Evolutionary conservation across 2,888 invertebrate species (phyloP), one percentile per base, ranked within the genome.

Genomic region (Athetis lepigone): DNA sequence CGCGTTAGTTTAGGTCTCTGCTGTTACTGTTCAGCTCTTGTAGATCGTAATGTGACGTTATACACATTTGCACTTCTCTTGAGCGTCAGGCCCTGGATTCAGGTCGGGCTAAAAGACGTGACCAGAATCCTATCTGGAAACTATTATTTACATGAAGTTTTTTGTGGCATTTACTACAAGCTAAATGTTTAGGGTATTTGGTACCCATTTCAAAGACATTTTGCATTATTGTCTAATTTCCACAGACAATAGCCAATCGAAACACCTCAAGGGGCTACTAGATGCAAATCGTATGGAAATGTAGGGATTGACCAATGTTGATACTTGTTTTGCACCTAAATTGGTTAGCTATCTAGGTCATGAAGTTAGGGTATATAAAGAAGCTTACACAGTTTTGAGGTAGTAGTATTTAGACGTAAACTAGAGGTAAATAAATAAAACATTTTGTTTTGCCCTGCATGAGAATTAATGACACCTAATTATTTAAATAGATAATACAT

Each of bases 221-320:
- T 39, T 11, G 65, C 25, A 16, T 8, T 37, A 55, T 46, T 52
- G 58, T 49, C 52, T 43, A 52, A 49, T 50, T 36, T 23, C 36
- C 33, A 8, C 4, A 40, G 7, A 42, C 23, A 29, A 16, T 36
- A 36, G n/a, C 13, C 47, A 37, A 52, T 52, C 7, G 18, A 42
- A 49, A 49, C 23, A 58, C n/a, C 49, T 66, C 36, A 18, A 58
- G 65, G 19, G 50, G 37, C 29, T 75, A 57, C 45, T 54, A 43
- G 42, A 69, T 75, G 71, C 54, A 74, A 71, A 74, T 74, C 37
- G 33, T 62, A 71, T 74, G 75, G 69, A 62, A 69, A 69, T 68
- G 11, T 57, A 57, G 40, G 52, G 61, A 45, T 59, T 55, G 68
- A 62, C 61, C 57, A 37, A 36, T 57, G 58, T 52, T 52, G 58